Conservation (phyloP, 2,888 invertebrate species). For the Drosophila algonquin region DNA sequence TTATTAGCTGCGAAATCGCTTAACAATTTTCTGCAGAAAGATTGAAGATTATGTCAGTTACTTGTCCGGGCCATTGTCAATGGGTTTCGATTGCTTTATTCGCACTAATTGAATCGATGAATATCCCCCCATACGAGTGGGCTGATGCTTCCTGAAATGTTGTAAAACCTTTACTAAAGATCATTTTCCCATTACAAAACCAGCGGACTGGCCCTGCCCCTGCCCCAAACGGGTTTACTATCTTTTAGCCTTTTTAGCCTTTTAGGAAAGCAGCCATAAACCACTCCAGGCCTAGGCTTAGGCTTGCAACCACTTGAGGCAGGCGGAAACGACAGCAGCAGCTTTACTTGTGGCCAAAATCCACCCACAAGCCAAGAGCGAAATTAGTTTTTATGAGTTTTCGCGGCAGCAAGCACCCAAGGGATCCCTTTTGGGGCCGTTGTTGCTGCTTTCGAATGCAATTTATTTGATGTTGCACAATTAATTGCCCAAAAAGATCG, state of each 20-base stretch:
- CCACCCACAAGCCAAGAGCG: constrained; percentile 42
- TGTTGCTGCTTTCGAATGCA: constrained; percentile 64
- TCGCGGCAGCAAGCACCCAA: constrained; percentile 46
- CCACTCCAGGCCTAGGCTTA: constrained; percentile 19
- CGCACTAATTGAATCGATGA: constrained; percentile 30
- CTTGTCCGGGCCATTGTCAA: constrained; percentile 49
- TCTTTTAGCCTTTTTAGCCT: constrained; percentile 1
- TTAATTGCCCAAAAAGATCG: constrained; percentile 67
- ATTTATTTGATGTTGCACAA: constrained; percentile 78
- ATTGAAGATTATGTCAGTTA: constrained; percentile 62
- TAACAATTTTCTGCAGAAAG: constrained; percentile 46
- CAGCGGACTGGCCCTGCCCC: too few relatives aligned
- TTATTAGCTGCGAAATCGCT: constrained; percentile 61
- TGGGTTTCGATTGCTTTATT: constrained; percentile 7
- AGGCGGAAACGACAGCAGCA: constrained; percentile 32
- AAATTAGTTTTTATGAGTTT: constrained; percentile 73
- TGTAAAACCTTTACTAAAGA: constrained; percentile 36
- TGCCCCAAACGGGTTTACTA: constrained; percentile 9
- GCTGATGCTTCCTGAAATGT: constrained; percentile 18
- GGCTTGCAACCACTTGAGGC: constrained; percentile 13
- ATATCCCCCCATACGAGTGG: constrained; percentile 10
- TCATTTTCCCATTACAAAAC: constrained; percentile 31
- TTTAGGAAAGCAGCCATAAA: constrained; percentile 42
- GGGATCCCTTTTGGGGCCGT: constrained; percentile 25
- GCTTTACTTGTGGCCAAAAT: constrained; percentile 26